Base-by-base conservation (phyloP, 2,113 vertebrate genomes). In the Taurulus bubalis region DNA sequence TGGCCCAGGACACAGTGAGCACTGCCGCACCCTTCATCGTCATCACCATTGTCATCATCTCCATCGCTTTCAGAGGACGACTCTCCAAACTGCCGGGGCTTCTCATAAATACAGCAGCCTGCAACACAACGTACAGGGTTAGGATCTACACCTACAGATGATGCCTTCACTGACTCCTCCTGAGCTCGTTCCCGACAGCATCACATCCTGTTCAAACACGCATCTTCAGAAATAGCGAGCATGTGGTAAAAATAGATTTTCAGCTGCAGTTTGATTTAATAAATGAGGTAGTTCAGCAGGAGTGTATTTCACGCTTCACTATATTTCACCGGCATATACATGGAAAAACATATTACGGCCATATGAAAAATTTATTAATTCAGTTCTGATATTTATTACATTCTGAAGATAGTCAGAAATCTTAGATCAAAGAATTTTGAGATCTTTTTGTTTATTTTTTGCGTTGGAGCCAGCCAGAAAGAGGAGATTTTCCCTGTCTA, bases 21-120 rank as follows among this genome's bases (percentile, higher is more conserved):
- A 3, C 97, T 97, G 42, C 96, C 96, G 34, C 97, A 98, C 56
- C 96, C 96, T 51, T 97, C 96, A 0, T 96, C 95, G 0, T 96
- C 94, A 0, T 97, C 94, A 0, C 96, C 94, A n/a, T n/a, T n/a
- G n/a, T n/a, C n/a, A 0, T 97, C 96, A 0, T 98, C 97, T 1
- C 96, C 97, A 71, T 98, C 97, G 6, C 97, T 98, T 82, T 98
- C 97, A 0, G 97, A 96, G 18, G 97, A 98, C 5, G 97, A 97
- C 83, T 98, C 97, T 6, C 96, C 97, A 36, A 98, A 97, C 85
- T 96, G 96, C 59, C 94, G 91, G 1, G 96, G 97, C 91, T 98
- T 98, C 94, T 98, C 97, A 22, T 98, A 98, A 78, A 98, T 93
- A 90, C 97, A 98, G 92, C 97, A 98, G 91, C 97, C 97, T 98